phyloP scores from a whole-genome alignment of 2,797 vertebrate species.

The Notoglanidium macrostoma region DNA sequence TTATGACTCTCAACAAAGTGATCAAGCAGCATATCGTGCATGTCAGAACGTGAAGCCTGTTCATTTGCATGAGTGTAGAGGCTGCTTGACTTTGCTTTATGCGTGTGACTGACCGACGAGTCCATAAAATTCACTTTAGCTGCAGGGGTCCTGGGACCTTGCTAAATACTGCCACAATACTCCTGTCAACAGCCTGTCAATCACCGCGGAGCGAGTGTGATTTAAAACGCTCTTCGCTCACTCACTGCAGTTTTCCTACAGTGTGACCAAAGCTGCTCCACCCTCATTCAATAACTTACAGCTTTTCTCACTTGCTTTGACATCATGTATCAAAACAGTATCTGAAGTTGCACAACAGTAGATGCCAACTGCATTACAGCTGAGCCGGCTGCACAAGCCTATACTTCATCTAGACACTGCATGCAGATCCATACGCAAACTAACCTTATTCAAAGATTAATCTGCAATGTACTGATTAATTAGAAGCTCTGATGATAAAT shows the following conservation, averaged over 20 bases:
- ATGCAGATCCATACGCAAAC: not conserved
- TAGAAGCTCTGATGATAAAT: not conserved
- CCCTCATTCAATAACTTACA: slow-evolving; percentile 28
- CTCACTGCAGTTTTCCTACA: slow-evolving; percentile 32
- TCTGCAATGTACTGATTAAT: not conserved
- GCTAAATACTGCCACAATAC: slow-evolving; percentile 81
- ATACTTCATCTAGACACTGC: not conserved
- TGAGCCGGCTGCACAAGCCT: not conserved
- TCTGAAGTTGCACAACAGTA: slow-evolving; percentile 7
- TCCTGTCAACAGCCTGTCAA: slow-evolving; percentile 82
- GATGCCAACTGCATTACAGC: not conserved
- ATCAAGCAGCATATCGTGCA: slow-evolving; percentile 77
- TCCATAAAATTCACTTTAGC: slow-evolving; percentile 83
- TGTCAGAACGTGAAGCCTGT: slow-evolving; percentile 76
- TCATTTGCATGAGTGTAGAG: slow-evolving; percentile 78
- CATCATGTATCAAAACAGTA: slow-evolving; percentile 39
- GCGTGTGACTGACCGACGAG: slow-evolving; percentile 76
- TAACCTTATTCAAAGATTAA: not conserved
- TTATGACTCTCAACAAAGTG: slow-evolving; percentile 73
- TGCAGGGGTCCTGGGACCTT: slow-evolving; percentile 76
- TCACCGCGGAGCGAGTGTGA: slow-evolving; percentile 75
- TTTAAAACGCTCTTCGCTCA: slow-evolving; percentile 67
- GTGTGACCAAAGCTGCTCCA: slow-evolving; percentile 28
- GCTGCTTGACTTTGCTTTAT: slow-evolving; percentile 75
- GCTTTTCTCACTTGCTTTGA: slow-evolving; percentile 41